Conservation (phyloP, 2,113 vertebrate genomes). For the Petroica traversi region DNA sequence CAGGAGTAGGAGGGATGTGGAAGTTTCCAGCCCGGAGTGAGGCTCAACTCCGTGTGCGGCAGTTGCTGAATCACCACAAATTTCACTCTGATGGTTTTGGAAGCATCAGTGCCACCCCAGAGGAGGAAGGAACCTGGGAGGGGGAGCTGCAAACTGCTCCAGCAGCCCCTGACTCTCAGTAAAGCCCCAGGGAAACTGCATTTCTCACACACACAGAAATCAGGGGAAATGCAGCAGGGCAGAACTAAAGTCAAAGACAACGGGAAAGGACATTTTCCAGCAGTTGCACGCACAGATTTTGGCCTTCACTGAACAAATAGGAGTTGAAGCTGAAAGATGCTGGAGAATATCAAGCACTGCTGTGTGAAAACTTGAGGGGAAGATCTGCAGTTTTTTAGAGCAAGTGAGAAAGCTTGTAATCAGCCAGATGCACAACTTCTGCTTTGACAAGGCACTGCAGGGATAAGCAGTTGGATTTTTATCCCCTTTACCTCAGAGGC, state of each 20-base stretch:
- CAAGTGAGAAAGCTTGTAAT: background rate
- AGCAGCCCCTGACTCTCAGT: background rate
- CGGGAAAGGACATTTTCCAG: no score
- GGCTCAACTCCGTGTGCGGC: background rate
- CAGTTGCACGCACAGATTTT: no score
- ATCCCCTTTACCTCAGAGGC: background rate
- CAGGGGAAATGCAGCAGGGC: background rate
- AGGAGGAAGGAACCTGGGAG: background rate
- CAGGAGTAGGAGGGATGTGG: background rate
- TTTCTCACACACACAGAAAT: rapidly evolving
- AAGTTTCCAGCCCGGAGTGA: background rate
- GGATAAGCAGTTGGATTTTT: background rate
- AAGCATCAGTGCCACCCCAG: background rate
- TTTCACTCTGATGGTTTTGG: background rate
- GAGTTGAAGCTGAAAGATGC: background rate
- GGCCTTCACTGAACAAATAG: background rate
- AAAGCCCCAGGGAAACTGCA: rapidly evolving
- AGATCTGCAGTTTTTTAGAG: background rate
- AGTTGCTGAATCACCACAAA: background rate
- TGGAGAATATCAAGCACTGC: background rate
- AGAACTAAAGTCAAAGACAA: no score
- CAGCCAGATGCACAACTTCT: background rate
- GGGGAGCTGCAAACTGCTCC: background rate
- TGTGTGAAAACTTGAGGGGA: background rate
- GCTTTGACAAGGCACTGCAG: background rate